Conservation (phyloP, 2,888 invertebrate species). For the Perithous albicinctus region DNA sequence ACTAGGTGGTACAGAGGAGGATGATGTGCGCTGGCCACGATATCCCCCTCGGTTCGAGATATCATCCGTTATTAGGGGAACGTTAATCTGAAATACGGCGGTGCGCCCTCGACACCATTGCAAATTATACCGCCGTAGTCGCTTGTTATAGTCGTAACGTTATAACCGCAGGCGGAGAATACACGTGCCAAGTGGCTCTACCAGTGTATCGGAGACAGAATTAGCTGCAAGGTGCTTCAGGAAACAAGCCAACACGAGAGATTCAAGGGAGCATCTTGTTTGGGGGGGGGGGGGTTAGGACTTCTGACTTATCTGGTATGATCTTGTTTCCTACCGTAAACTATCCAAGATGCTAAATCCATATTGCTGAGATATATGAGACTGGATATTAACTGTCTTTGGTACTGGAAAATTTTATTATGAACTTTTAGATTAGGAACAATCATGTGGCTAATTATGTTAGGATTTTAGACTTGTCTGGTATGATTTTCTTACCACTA, state of each 20-base stretch:
- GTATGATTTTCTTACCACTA: too few species aligned
- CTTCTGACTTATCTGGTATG: slow-evolving; percentile 38
- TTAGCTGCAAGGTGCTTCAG: slow-evolving; percentile 39
- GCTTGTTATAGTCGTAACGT: slow-evolving; percentile 48
- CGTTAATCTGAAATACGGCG: slow-evolving; percentile 79
- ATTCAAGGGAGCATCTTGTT: slow-evolving; percentile 6
- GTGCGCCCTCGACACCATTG: slow-evolving; percentile 74
- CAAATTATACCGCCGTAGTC: slow-evolving; percentile 75
- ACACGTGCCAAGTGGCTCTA: too few species aligned
- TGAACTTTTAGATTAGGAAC: neutral
- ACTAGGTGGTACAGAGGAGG: slow-evolving; percentile 36
- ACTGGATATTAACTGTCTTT: neutral
- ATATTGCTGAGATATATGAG: neutral
- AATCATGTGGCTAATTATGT: neutral
- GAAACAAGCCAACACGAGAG: slow-evolving; percentile 23
- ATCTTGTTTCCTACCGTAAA: neutral
- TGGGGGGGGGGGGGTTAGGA: slow-evolving; percentile 9
- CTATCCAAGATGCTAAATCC: slow-evolving; percentile 11
- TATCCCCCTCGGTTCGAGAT: slow-evolving; percentile 77
- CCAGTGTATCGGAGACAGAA: slow-evolving; percentile 35
- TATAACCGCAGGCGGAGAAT: slow-evolving; percentile 31
- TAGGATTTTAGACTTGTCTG: too few species aligned
- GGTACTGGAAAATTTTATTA: neutral
- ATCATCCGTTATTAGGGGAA: slow-evolving; percentile 80
- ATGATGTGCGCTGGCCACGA: slow-evolving; percentile 62